These are phyloP conservation scores for Ibycter americanus DNA, from an alignment of 2,797 vertebrate genomes.

Conservation along the genomic window DNA sequence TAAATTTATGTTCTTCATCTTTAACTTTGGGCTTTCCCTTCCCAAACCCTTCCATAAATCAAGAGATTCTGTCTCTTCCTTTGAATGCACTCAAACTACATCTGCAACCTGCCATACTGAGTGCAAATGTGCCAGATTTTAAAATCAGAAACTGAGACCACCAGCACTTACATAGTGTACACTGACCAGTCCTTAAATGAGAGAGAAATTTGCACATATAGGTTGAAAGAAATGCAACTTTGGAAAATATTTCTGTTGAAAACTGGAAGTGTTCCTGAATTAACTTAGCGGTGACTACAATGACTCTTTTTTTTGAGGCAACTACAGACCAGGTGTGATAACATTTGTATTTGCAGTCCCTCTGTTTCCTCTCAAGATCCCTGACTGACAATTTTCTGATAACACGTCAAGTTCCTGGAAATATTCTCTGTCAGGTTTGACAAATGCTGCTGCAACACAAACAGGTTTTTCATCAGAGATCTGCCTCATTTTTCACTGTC, in stretches of 20 bases:
- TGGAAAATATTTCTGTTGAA: not conserved
- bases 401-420: not conserved
- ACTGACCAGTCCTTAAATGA: accelerated
- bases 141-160: not conserved
- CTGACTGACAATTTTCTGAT: accelerated
- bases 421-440: not conserved
- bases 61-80: not conserved
- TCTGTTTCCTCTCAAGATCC: accelerated
- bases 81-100: accelerated
- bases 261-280: not conserved
- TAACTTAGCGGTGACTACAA: not conserved
- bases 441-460: not conserved
- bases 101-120: not conserved
- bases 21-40: not conserved
- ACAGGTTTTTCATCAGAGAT: not conserved
- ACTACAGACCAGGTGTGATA: accelerated
- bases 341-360: not conserved
- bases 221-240: not conserved
- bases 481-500: not conserved
- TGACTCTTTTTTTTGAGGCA: not conserved
- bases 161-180: not conserved
- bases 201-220: not conserved
- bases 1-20: not conserved
- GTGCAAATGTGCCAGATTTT: not conserved
- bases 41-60: not conserved